Evolutionary conservation across 2,888 invertebrate genomes (phyloP).

Genomic region (Lydus trimaculatus): DNA sequence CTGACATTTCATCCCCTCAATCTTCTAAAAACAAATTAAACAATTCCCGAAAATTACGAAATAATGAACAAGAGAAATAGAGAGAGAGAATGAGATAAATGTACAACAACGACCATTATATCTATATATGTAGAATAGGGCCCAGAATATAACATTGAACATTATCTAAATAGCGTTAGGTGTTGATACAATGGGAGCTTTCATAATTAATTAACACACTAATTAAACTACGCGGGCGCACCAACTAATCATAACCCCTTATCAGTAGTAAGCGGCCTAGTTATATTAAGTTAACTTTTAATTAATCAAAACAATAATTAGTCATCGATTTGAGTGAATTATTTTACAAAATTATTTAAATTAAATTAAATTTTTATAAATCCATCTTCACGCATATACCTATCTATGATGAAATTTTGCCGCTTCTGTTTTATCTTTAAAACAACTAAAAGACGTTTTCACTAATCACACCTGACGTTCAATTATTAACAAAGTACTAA

Average conservation of each 20-base stretch:
- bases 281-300: conserved; percentile 5
- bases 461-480: conserved; percentile 57
- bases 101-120: background rate
- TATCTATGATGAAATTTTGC: conserved; percentile 37
- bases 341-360: background rate
- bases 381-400: background rate
- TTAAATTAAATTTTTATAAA: background rate
- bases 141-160: conserved; percentile 40
- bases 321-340: background rate
- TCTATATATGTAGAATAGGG: background rate
- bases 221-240: conserved; percentile 60
- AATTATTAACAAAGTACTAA: conserved; percentile 59
- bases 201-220: conserved; percentile 61
- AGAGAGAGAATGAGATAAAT: background rate
- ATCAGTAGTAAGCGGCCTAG: conserved; percentile 46
- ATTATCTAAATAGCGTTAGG: conserved; percentile 55
- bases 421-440: conserved; percentile 42
- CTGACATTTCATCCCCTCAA: conserved; percentile 37
- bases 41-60: conserved; percentile 47
- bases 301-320: conserved; percentile 1
- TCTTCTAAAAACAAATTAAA: conserved; percentile 53
- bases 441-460: conserved; percentile 51
- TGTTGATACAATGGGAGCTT: conserved; percentile 58
- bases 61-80: conserved; percentile 38
- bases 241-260: conserved; percentile 51